A percentile compares a stretch with the other conserved stretches of the same genome.
phyloP scores from a whole-genome alignment of 2,113 vertebrate genomes.

The Montifringilla adamsi region DNA sequence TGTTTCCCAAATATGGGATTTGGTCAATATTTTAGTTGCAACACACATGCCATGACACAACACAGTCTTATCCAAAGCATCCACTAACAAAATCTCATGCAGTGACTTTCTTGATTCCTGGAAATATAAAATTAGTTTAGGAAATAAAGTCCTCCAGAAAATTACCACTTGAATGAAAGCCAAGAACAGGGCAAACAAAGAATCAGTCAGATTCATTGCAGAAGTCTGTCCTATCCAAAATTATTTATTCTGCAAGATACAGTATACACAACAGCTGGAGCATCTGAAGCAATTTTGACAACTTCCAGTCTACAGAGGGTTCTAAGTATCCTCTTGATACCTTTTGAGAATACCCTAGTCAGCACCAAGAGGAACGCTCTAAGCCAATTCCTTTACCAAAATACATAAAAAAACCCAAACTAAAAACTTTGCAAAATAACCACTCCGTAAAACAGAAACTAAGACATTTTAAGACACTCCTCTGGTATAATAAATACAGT shows the following conservation, averaged over 20 bases:
- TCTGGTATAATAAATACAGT: background rate
- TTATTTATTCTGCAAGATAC: background rate
- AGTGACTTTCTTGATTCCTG: background rate
- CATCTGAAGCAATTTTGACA: background rate
- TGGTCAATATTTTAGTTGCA: background rate
- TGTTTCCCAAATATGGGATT: background rate
- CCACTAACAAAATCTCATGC: background rate
- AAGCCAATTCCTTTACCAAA: background rate
- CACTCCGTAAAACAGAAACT: background rate
- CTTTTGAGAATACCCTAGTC: background rate
- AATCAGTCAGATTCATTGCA: background rate
- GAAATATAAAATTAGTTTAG: background rate
- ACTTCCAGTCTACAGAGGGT: background rate
- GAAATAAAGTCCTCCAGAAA: background rate
- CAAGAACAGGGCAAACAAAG: background rate
- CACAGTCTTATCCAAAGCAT: background rate
- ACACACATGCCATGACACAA: fast-evolving
- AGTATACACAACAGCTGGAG: background rate
- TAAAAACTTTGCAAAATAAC: background rate
- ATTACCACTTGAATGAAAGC: background rate
- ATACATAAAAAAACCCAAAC: background rate
- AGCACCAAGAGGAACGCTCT: background rate
- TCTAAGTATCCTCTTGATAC: background rate
- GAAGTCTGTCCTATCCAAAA: background rate
- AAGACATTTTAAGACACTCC: background rate